Evolutionary conservation across 2,797 vertebrate genomes (phyloP).

Genomic region (Cossypha heuglini): DNA sequence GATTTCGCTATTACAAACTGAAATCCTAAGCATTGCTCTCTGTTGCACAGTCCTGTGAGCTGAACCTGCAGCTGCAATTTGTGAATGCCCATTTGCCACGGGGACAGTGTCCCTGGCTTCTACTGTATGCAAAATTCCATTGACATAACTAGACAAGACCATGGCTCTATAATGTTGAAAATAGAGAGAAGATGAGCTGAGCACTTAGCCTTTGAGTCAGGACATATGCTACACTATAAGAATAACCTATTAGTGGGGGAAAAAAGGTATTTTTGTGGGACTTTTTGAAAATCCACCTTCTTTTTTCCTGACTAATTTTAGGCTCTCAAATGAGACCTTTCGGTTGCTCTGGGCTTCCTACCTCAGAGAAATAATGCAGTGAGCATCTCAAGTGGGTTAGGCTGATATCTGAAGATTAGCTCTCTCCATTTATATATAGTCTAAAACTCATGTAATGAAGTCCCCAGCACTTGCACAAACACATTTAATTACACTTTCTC

Average conservation of each 20-base stretch:
- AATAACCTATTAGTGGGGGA: background rate
- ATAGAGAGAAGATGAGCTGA: background rate
- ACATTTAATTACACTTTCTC: background rate
- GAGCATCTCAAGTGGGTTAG: background rate
- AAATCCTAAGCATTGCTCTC: background rate
- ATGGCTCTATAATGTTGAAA: background rate
- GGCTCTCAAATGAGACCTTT: background rate
- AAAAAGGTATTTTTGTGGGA: background rate
- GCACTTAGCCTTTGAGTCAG: background rate
- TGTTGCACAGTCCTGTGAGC: background rate
- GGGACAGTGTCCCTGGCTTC: background rate
- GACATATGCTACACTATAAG: accelerated
- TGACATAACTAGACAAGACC: background rate
- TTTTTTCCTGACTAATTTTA: background rate
- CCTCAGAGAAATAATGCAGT: background rate
- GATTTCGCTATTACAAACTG: background rate
- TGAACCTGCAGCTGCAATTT: background rate
- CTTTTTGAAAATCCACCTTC: background rate
- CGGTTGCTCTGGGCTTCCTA: background rate
- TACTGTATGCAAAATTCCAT: background rate
- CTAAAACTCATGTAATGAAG: accelerated
- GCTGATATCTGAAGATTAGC: background rate
- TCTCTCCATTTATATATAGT: background rate
- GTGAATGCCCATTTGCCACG: accelerated
- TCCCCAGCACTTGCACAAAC: background rate